phyloP scores from a whole-genome alignment of 2,113 vertebrate species.

The Gavia stellata region DNA sequence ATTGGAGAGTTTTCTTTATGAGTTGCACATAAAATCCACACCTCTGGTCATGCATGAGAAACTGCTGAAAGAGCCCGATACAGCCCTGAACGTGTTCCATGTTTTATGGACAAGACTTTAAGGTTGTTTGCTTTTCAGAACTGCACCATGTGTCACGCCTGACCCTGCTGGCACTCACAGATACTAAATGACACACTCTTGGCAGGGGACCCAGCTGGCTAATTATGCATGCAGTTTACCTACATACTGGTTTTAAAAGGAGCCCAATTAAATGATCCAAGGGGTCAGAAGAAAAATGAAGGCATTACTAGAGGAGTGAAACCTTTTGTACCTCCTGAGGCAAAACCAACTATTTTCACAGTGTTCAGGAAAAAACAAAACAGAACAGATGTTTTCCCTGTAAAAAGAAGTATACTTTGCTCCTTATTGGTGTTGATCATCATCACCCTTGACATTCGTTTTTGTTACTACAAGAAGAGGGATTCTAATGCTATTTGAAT shows the following conservation, averaged over 20 bases:
- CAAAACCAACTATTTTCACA: background rate
- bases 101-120: constrained; percentile 37
- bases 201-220: constrained; percentile 47
- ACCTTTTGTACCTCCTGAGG: constrained; percentile 14
- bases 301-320: background rate
- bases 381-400: background rate
- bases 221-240: constrained; percentile 43
- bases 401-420: background rate
- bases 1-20: constrained; percentile 59
- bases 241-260: background rate
- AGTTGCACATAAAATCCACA: constrained; percentile 69
- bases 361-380: background rate
- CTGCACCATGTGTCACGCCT: constrained; percentile 41
- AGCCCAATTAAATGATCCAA: constrained; percentile 37
- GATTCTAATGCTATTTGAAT: background rate
- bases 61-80: constrained; percentile 39
- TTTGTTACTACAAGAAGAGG: background rate
- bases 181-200: constrained; percentile 28
- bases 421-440: background rate
- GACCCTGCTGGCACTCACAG: constrained; percentile 41
- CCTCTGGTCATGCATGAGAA: constrained; percentile 66
- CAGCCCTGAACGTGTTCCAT: constrained; percentile 25
- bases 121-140: constrained; percentile 53
- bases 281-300: constrained; percentile 30
- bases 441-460: background rate